Base-by-base conservation (phyloP, 2,113 vertebrate genomes). In the Gopherus evgoodei region DNA sequence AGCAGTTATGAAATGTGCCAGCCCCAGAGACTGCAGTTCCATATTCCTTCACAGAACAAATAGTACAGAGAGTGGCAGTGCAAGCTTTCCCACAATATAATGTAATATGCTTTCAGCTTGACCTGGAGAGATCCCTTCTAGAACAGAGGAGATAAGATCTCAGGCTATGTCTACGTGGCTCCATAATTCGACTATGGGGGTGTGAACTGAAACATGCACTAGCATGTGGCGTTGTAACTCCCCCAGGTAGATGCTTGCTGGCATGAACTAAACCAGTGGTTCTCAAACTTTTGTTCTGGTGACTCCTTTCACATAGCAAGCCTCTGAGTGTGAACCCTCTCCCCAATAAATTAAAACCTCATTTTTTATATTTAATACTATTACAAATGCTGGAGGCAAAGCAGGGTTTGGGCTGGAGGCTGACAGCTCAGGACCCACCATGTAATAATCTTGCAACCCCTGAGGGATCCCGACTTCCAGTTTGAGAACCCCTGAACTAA, bases 111-210 rank as follows among this genome's bases (percentile, higher is more conserved):
- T 89, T 29, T 8, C 8, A 50, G 52, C 87, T 72, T 85, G 86
- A 87, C 4, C 21, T 35, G 35, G 27, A 42, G 50, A 85, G 16
- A 19, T 81, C 65, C 17, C 4, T 62, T 88, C 35, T 8, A 52
- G 11, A 95, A 72, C 54, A 27, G 72, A 91, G 90, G n/a, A 7
- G 59, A 24, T 12, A 94, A 50, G 90, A 85, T 92, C 1, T 9
- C 29, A 69, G 16, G 7, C 31, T 22, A 72, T 38, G n/a, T 72
- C 19, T 38, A 38, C n/a, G 38, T 38, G 35, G 9, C 19, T 19
- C n/a, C 65, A 38, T 19, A 38, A 8, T 38, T 72, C 5, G 5
- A 72, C 65, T 38, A 21, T 35, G 16, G 62, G 65, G 19, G 65
- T 17, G 35, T 72, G 65, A 38, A n/a, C 17, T 69, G 35, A n/a